These are phyloP conservation scores for Trachymyrmex septentrionalis DNA, from an alignment of 1,140 invertebrate species.

Conservation along the genomic window DNA sequence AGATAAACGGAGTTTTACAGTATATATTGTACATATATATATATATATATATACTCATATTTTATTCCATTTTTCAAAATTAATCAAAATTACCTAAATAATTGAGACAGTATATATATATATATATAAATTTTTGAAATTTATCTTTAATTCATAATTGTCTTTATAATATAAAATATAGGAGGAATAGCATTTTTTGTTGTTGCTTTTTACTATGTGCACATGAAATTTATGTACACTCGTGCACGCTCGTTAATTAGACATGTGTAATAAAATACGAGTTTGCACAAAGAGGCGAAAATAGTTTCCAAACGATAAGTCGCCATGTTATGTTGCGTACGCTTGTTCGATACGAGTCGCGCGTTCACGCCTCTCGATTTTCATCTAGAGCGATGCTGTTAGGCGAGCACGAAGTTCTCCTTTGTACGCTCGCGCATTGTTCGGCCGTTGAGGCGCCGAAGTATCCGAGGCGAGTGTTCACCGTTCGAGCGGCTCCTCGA, in stretches of 20 bases:
- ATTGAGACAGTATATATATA: no score
- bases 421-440: slow-evolving; percentile 69
- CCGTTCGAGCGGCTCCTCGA: slow-evolving; percentile 6
- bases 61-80: no score
- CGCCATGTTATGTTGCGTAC: background rate
- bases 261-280: slow-evolving; percentile 25
- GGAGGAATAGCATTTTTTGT: background rate
- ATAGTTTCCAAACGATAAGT: slow-evolving; percentile 3
- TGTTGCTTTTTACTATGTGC: no score
- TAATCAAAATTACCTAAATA: no score
- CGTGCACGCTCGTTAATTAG: background rate
- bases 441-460: slow-evolving; percentile 55
- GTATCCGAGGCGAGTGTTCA: slow-evolving; percentile 47
- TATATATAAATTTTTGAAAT: background rate
- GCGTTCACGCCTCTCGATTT: slow-evolving; percentile 64
- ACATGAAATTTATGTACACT: background rate
- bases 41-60: no score
- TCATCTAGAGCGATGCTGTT: slow-evolving; percentile 59
- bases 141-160: background rate
- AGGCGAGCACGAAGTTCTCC: slow-evolving; percentile 62
- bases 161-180: background rate
- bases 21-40: no score
- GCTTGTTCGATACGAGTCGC: slow-evolving; percentile 40
- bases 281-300: slow-evolving; percentile 1
- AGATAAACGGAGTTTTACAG: no score